These are phyloP conservation scores for Petrocephalus microphthalmus DNA, from an alignment of 2,113 vertebrate genomes.

Conservation along the genomic window DNA sequence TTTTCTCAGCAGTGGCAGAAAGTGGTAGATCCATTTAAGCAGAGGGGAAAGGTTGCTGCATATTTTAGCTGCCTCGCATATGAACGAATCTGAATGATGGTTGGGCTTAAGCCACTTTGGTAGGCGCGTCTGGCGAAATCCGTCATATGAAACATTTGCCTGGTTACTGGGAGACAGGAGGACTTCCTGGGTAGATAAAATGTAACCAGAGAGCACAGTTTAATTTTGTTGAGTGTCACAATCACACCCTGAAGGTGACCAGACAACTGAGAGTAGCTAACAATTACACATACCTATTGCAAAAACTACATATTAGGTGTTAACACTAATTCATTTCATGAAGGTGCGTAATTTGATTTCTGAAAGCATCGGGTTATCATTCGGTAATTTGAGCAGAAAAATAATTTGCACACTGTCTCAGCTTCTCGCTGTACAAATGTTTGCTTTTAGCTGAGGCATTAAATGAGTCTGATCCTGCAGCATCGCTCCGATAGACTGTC, in stretches of 20 bases:
- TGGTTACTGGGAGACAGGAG: slow-evolving; percentile 25
- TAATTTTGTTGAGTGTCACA: slow-evolving; percentile 15
- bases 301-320: neutral
- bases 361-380: neutral
- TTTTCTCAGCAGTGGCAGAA: neutral
- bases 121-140: neutral
- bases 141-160: neutral
- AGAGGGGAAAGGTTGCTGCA: slow-evolving; percentile 27
- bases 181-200: slow-evolving; percentile 22
- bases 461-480: neutral
- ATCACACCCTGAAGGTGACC: slow-evolving; percentile 14
- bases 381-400: slow-evolving; percentile 13
- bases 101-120: neutral
- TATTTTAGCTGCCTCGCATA: slow-evolving; percentile 26
- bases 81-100: slow-evolving; percentile 28
- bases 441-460: neutral
- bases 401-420: neutral
- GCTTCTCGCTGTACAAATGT: neutral
- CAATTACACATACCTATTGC: neutral
- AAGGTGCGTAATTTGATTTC: slow-evolving; percentile 19
- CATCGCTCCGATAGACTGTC: neutral
- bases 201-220: slow-evolving; percentile 16
- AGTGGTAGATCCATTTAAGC: slow-evolving; percentile 8
- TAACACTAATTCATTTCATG: slow-evolving; percentile 10
- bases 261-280: neutral